These are phyloP conservation scores for Drosophila ironensis DNA, from an alignment of 1,140 invertebrate genomes.

Conservation along the genomic window DNA sequence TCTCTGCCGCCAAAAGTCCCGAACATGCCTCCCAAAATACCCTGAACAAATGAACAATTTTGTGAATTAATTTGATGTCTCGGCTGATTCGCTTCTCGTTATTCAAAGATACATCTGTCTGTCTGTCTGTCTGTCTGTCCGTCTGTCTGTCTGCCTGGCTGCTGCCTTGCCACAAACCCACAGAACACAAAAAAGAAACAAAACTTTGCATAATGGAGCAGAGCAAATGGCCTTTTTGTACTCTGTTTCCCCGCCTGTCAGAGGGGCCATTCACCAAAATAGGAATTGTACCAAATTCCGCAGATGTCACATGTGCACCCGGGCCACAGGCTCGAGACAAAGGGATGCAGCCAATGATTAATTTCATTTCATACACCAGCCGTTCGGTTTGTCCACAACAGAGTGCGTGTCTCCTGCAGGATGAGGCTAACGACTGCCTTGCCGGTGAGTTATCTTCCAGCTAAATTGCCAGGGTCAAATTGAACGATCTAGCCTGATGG, in stretches of 20 bases:
- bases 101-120: constrained; percentile 24
- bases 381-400: no score
- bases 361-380: constrained; percentile 38
- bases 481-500: constrained; percentile 15
- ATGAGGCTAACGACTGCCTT: constrained; percentile 1
- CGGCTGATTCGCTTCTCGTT: constrained; percentile 26
- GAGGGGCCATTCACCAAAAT: not conserved
- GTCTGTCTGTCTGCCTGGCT: constrained; percentile 25
- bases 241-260: not conserved
- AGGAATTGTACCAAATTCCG: constrained; percentile 22
- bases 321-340: constrained; percentile 33
- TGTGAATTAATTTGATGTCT: constrained; percentile 51
- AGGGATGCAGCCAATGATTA: constrained; percentile 45
- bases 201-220: constrained; percentile 33
- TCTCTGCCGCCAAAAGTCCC: not conserved
- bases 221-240: constrained; percentile 24
- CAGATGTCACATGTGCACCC: constrained; percentile 38
- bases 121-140: constrained; percentile 22
- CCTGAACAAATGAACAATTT: constrained; percentile 39
- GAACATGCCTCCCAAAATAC: not conserved
- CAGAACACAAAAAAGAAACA: constrained; percentile 1
- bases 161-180: constrained; percentile 2
- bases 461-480: constrained; percentile 2
- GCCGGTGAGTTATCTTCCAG: constrained; percentile 1
- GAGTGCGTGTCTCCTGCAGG: no score